Evolutionary conservation across 2,888 invertebrate genomes (phyloP), one percentile per base, ranked within the genome.

Genomic region (Cephus rjabovi): DNA sequence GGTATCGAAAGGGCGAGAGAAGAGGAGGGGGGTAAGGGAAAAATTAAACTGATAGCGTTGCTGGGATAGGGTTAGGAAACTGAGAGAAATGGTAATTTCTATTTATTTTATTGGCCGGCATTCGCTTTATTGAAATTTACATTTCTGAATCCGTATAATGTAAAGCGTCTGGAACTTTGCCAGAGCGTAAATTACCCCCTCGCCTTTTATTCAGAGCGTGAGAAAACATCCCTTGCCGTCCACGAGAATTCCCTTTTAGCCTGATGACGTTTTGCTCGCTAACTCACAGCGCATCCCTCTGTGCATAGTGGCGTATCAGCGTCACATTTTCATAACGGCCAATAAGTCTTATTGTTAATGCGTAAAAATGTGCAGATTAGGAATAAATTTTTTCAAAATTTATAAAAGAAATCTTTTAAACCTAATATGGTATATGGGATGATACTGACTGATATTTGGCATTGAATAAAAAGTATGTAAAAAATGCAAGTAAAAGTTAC

Each of bases 61-160:
- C 56, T 15, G 23, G 56, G 56, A 56, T 56, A 56, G 56, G 56
- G 56, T 56, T 56, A 56, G 56, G 56, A 15, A 56, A 56, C 56
- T 56, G 9, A 56, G 56, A 56, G 56, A 56, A 56, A 56, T 56
- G 23, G 56, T 56, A 23, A 56, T 56, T 30, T 78, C 75, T 71
- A 70, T 78, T 77, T 79, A 76, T 77, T 77, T 77, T 70, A 77
- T 77, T 35, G 31, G 75, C 76, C 71, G 77, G 68, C 68, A 79
- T 76, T 73, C 68, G 56, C 75, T 75, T 76, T 77, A 77, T 80
- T 80, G 74, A 77, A 77, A 81, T 81, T 79, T 77, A 77, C 77
- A 80, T 80, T 79, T 80, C 75, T 40, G 78, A 80, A 80, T 79
- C 80, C 77, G 56, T 79, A 80, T 75, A 76, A 56, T 56, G 76